These are phyloP conservation scores for Auanema sp. DNA, from an alignment of 2,888 invertebrate species.

Conservation along the genomic window DNA sequence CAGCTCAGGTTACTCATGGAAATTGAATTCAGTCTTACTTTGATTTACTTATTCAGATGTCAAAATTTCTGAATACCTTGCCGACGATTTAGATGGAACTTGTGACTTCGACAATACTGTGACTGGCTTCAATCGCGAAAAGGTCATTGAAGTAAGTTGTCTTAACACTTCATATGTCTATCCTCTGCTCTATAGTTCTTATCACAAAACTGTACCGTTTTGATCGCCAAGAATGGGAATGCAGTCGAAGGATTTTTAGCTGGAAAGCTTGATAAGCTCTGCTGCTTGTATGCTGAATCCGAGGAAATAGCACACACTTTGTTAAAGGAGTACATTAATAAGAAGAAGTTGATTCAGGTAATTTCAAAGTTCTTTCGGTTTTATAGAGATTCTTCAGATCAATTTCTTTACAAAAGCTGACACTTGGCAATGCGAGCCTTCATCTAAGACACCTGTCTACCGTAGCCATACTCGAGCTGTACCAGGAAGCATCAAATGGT, in stretches of 20 bases:
- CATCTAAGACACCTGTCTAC: constrained; percentile 44
- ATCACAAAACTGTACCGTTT: not conserved
- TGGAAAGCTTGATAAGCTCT: not conserved
- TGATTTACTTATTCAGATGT: constrained; percentile 25
- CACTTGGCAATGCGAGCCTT: constrained; percentile 46
- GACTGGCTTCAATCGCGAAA: constrained; percentile 41
- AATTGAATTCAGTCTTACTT: constrained; percentile 1
- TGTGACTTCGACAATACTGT: constrained; percentile 53
- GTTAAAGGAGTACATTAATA: constrained; percentile 43
- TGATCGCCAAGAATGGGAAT: not conserved
- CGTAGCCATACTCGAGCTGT: constrained; percentile 60
- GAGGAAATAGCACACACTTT: constrained; percentile 54
- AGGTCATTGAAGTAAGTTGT: constrained; percentile 20
- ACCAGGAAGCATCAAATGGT: constrained; percentile 59
- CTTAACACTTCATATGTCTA: constrained; percentile 3
- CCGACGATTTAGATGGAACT: constrained; percentile 41
- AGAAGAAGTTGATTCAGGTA: constrained; percentile 44
- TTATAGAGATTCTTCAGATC: constrained; percentile 30
- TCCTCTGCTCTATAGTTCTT: constrained; percentile 8
- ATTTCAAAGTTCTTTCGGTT: too few species aligned
- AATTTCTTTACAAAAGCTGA: constrained; percentile 44
- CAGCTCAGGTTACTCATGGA: not conserved
- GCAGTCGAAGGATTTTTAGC: not conserved
- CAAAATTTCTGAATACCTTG: constrained; percentile 29
- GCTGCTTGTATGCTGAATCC: constrained; percentile 51